Conservation (phyloP, 2,797 vertebrate species). For the Rhodeus uyekii region DNA sequence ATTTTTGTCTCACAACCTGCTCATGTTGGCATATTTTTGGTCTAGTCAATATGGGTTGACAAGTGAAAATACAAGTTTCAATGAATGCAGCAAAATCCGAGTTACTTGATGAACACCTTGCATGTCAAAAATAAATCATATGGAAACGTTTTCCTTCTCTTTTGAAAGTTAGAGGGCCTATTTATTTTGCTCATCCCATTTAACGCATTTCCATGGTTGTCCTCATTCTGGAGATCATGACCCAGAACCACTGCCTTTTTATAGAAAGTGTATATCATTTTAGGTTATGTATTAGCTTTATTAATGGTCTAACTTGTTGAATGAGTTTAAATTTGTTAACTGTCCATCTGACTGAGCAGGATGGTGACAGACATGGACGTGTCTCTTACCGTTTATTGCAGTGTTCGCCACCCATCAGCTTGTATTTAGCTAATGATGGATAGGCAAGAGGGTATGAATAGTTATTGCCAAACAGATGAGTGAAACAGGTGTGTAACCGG, state of each 20-base stretch:
- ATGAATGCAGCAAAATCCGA: not conserved
- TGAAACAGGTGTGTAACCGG: conserved; percentile 14
- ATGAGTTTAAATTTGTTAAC: conserved; percentile 19
- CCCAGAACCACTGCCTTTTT: not conserved
- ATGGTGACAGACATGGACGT: conserved; percentile 27
- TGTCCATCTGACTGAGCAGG: conserved; percentile 27
- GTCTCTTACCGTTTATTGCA: conserved; percentile 19
- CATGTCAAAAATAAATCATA: not conserved
- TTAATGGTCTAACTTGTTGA: not conserved
- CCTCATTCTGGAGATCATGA: not conserved
- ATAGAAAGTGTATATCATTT: not conserved
- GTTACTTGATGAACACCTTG: not conserved
- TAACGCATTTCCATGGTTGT: not conserved
- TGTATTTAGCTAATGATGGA: conserved; percentile 40
- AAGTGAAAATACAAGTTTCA: not conserved
- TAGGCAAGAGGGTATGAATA: conserved; percentile 46
- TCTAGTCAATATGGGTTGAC: not conserved
- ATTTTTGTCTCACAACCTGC: not conserved
- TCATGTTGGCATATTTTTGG: not conserved
- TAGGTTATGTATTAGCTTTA: not conserved
- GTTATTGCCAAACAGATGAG: conserved; percentile 23
- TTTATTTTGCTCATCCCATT: not conserved
- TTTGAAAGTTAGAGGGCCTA: not conserved
- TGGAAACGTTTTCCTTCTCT: not conserved
- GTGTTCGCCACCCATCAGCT: conserved; percentile 54